Percentiles rank a stretch among this genome's conserved stretches.
phyloP scores from a whole-genome alignment of 64 coral and sea anemone species.

The Hydrozoanthus tunicans region DNA sequence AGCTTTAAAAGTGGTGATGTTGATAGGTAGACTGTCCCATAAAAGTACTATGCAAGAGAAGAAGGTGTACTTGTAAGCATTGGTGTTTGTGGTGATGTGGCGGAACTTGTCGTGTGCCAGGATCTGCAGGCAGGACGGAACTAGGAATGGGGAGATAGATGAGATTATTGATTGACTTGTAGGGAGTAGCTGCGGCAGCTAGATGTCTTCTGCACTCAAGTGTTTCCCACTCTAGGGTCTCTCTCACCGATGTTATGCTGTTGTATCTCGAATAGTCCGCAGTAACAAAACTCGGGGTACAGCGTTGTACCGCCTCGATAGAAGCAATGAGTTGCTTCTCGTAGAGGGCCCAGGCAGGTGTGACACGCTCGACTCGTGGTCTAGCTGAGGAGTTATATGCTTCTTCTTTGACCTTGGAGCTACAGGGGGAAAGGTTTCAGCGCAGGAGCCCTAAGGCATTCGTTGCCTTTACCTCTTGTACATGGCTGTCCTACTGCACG shows the following conservation, averaged over 20 bases:
- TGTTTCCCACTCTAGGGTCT: background rate
- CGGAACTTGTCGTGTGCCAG: slow-evolving; percentile 26
- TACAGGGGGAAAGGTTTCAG: slow-evolving; percentile 53
- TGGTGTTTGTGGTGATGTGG: slow-evolving; percentile 35
- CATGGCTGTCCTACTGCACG: slow-evolving; percentile 45
- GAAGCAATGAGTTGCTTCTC: slow-evolving; percentile 51
- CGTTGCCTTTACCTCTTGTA: slow-evolving; percentile 50
- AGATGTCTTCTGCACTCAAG: slow-evolving; percentile 11
- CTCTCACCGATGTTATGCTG: background rate
- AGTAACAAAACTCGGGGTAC: background rate
- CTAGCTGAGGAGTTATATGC: slow-evolving; percentile 54
- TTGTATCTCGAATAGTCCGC: background rate
- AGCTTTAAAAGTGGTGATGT: background rate
- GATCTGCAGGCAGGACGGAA: background rate
- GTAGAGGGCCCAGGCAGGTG: slow-evolving; percentile 16
- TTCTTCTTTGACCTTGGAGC: slow-evolving; percentile 40
- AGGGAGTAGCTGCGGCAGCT: background rate
- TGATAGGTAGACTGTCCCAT: slow-evolving; percentile 33
- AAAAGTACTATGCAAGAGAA: slow-evolving; percentile 30
- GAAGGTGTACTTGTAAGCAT: slow-evolving; percentile 49
- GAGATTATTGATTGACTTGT: background rate
- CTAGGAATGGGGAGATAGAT: slow-evolving; percentile 5
- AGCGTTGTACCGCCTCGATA: slow-evolving; percentile 32
- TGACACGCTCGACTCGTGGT: slow-evolving; percentile 46
- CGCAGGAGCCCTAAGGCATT: slow-evolving; percentile 39